Evolutionary conservation across 2,113 vertebrate species (phyloP), one percentile per base, ranked within the genome.

Genomic region (Odontesthes bonariensis): DNA sequence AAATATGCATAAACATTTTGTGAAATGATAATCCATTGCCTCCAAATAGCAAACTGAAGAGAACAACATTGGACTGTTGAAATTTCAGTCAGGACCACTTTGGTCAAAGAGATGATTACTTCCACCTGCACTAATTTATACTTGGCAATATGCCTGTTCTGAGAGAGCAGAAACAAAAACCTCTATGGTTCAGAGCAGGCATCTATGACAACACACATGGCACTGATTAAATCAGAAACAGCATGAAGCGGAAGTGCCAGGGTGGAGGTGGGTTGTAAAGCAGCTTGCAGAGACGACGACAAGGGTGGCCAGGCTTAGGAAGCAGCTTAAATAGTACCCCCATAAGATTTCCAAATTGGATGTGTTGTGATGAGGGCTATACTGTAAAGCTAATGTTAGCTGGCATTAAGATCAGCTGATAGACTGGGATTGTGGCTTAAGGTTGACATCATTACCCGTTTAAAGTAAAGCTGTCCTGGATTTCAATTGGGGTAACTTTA

Each of bases 81-180:
- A 12, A 14, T 70, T 51, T 51, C n/a, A 70, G 19, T 59, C 55
- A 59, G 55, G 12, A 38, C 14, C 44, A 49, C 44, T 58, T 51
- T 70, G 31, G 55, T 38, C 68, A 38, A 49, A 13, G 55, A 70
- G 55, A 19, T 38, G 31, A 70, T 70, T 23, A 38, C 49, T 70
- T 70, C 68, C 68, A 70, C 58, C 68, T 70, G 68, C 32, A 49
- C 27, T 38, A 16, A 49, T 68, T 68, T 42, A 68, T 17, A 42
- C 33, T 54, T 54, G 64, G 51, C 49, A 14, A 3, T 23, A 7
- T 12, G 64, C 64, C 51, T 27, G 51, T 67, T 54, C 51, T 54
- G 33, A 14, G 64, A 66, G 49, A 66, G 35, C 33, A 55, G 52
- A 22, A 68, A 35, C 23, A 56, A 27, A 31, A 14, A 19, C 17